phyloP scores from a whole-genome alignment of 2,113 vertebrate species.

The Grammomys surdaster region DNA sequence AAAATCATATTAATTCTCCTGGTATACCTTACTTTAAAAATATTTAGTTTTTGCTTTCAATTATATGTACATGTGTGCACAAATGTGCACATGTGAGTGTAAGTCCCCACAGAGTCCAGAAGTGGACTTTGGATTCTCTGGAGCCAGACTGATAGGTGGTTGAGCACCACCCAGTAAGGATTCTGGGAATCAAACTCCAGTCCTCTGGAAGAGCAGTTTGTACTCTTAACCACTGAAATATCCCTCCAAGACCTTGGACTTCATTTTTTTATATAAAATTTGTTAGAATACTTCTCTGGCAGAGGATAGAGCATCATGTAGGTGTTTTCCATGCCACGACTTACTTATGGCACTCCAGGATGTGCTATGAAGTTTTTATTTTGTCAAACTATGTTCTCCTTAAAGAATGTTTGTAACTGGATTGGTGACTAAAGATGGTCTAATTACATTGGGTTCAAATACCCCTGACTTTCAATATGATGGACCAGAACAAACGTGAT shows the following conservation, averaged over 20 bases:
- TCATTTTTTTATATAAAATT: background rate
- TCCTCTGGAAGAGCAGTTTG: background rate
- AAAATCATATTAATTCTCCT: background rate
- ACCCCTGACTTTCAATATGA: background rate
- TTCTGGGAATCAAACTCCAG: background rate
- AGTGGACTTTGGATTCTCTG: background rate
- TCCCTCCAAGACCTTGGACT: background rate
- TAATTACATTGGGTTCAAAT: slow-evolving; percentile 4
- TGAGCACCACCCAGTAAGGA: background rate
- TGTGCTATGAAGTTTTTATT: background rate
- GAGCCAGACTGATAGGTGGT: background rate
- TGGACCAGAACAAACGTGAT: background rate
- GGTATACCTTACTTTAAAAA: background rate
- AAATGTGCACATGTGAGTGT: background rate
- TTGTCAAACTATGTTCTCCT: background rate
- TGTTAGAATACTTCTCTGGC: background rate
- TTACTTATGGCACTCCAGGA: background rate
- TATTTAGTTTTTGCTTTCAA: background rate
- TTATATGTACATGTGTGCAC: background rate
- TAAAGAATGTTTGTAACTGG: background rate
- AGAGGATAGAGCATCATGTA: background rate
- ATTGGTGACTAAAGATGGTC: background rate
- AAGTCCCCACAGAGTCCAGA: background rate
- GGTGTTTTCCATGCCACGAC: background rate
- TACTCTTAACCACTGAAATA: background rate